Conservation (phyloP, 1,140 invertebrate species). For the Augochlora pura region DNA sequence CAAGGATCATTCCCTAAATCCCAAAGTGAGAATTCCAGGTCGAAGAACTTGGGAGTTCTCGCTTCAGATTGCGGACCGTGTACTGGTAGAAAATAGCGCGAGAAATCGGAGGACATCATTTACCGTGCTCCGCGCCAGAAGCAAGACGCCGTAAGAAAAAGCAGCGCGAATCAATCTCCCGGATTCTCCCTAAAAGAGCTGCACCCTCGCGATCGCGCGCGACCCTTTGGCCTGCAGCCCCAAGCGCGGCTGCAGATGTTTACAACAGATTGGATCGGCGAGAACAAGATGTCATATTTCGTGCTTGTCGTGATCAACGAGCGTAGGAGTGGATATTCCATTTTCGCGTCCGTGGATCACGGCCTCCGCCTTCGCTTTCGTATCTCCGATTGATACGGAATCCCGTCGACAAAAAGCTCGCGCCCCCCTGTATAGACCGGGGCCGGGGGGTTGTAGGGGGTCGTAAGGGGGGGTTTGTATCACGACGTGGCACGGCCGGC, state of each 20-base stretch:
- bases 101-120: too few species aligned
- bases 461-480: slow-evolving; percentile 26
- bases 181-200: neutral
- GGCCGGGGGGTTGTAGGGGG: neutral
- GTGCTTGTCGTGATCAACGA: slow-evolving; percentile 1
- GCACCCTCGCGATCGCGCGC: neutral
- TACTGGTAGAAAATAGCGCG: too few species aligned
- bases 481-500: slow-evolving; percentile 8
- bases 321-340: neutral
- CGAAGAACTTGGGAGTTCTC: too few species aligned
- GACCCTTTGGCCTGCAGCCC: neutral
- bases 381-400: slow-evolving; percentile 58
- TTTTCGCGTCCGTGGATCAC: slow-evolving; percentile 5
- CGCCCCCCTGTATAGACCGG: slow-evolving; percentile 22
- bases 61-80: too few species aligned
- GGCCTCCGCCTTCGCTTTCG: slow-evolving; percentile 39
- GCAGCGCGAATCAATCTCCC: neutral
- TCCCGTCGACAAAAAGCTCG: slow-evolving; percentile 54
- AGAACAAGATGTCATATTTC: slow-evolving; percentile 37
- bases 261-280: slow-evolving; percentile 16
- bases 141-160: neutral
- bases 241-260: neutral
- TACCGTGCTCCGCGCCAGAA: too few species aligned
- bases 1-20: too few species aligned
- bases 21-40: too few species aligned